Conservation (phyloP, 2,113 vertebrate genomes). For the Chamaea fasciata region DNA sequence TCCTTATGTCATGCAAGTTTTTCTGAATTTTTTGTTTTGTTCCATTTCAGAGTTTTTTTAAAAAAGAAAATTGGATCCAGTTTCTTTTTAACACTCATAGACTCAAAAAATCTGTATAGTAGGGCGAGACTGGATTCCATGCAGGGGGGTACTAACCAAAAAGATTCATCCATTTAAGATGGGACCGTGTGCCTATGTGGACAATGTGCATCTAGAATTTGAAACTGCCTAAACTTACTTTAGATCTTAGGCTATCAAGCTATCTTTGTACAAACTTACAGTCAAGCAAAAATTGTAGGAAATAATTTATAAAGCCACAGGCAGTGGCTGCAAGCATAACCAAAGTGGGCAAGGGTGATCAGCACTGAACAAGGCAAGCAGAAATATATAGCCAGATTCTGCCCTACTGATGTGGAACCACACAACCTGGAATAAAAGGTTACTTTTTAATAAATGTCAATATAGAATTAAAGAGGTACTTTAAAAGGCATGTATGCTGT, state of each 20-base stretch:
- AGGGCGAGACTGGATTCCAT: not conserved
- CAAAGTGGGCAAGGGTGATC: not conserved
- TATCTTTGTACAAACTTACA: not conserved
- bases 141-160: not conserved
- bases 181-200: accelerated
- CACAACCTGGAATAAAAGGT: not conserved
- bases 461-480: not conserved
- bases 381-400: not conserved
- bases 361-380: not conserved
- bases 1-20: not conserved
- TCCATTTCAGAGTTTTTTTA: not conserved
- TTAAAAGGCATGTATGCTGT: not conserved
- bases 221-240: not conserved
- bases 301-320: not conserved
- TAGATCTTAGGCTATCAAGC: not conserved
- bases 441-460: not conserved
- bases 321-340: not conserved
- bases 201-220: not conserved
- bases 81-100: not conserved
- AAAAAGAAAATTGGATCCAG: not conserved
- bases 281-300: not conserved
- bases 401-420: not conserved
- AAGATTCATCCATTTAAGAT: not conserved
- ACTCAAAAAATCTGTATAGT: not conserved
- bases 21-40: not conserved